These are phyloP conservation scores for Timema cristinae DNA, from an alignment of 2,888 invertebrate genomes.

Conservation along the genomic window DNA sequence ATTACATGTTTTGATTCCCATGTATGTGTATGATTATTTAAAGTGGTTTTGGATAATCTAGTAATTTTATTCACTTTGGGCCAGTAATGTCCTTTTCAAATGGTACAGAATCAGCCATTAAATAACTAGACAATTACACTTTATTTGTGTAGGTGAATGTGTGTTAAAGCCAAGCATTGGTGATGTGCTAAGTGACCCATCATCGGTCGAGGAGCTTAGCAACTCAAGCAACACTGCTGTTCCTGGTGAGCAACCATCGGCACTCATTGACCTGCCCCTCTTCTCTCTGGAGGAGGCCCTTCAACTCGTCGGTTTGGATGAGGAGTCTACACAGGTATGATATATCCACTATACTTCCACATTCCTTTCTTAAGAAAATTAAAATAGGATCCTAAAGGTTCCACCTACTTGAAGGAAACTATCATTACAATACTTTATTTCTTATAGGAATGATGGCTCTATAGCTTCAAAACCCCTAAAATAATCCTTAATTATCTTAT, in stretches of 20 bases:
- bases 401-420: no score
- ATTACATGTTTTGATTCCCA: no score
- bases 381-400: conserved; percentile 25
- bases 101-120: no score
- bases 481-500: no score
- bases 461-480: no score
- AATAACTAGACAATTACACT: no score
- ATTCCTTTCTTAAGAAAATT: conserved; percentile 33
- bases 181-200: conserved; percentile 24
- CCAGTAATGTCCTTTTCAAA: no score
- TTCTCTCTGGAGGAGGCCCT: conserved; percentile 70
- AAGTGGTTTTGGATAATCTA: no score
- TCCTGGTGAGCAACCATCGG: conserved; percentile 25
- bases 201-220: conserved; percentile 4
- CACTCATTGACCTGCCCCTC: conserved; percentile 43
- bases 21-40: no score
- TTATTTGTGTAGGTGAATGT: conserved; percentile 43
- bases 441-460: no score
- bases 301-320: conserved; percentile 68
- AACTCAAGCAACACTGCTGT: conserved; percentile 14
- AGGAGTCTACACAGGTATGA: conserved; percentile 51
- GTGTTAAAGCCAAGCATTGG: conserved; percentile 41
- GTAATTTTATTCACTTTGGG: no score
- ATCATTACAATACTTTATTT: no score
- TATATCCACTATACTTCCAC: neutral